Conservation (phyloP, 2,888 invertebrate species). For the Hypolimnas misippus region DNA sequence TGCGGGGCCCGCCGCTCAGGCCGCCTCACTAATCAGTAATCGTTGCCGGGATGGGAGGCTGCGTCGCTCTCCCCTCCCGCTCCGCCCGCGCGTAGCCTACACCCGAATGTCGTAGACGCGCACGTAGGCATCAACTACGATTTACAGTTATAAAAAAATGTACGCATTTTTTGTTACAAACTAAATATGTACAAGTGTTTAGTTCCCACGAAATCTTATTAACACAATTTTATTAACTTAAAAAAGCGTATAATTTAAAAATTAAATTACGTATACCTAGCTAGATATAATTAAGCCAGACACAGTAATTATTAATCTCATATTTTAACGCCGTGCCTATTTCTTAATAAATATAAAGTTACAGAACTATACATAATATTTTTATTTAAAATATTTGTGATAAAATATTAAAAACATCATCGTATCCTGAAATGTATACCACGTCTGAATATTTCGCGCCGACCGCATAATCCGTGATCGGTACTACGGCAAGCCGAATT, state of each 20-base stretch:
- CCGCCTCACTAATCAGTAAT: constrained; percentile 85
- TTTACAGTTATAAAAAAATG: neutral
- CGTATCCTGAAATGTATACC: constrained; percentile 26
- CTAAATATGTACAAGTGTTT: neutral
- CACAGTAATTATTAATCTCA: no score
- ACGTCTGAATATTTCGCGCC: constrained; percentile 40
- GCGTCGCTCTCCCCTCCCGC: constrained; percentile 63
- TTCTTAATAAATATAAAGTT: no score
- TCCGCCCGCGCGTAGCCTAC: constrained; percentile 62
- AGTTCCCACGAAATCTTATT: no score
- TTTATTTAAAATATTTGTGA: no score
- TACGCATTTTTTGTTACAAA: neutral
- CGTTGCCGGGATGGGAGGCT: constrained; percentile 83
- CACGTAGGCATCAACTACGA: constrained; percentile 39
- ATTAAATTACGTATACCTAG: no score
- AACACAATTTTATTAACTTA: no score
- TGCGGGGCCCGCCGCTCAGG: constrained; percentile 75
- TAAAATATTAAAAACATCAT: no score
- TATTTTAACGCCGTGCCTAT: no score
- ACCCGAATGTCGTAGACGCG: constrained; percentile 42
- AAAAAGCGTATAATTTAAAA: no score
- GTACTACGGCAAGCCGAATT: constrained; percentile 57
- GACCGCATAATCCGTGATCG: constrained; percentile 45
- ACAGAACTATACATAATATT: no score
- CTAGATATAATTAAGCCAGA: no score